Percentiles rank a stretch among this genome's conserved stretches.
Evolutionary conservation across 2,888 invertebrate species (phyloP).

Genomic region (Noctuana brunneofusca): DNA sequence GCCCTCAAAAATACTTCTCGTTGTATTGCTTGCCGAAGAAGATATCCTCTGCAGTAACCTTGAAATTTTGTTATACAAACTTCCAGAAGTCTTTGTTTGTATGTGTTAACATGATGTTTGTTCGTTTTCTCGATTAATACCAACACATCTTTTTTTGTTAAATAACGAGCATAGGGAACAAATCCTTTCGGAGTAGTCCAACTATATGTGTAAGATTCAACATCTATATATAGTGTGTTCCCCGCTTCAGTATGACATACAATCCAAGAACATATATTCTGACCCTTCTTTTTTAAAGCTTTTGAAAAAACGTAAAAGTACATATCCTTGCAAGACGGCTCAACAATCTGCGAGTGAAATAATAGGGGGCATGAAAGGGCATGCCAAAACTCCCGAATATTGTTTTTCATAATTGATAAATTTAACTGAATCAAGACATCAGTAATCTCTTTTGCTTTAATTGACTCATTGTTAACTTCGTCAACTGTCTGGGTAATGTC

Average conservation of each 20-base stretch:
- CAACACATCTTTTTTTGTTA: slow-evolving; percentile 71
- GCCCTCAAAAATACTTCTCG: slow-evolving; percentile 67
- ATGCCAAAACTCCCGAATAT: slow-evolving; percentile 65
- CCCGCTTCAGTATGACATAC: slow-evolving; percentile 77
- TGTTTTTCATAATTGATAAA: slow-evolving; percentile 68
- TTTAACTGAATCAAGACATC: slow-evolving; percentile 73
- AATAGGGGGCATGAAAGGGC: slow-evolving; percentile 60
- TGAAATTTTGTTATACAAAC: slow-evolving; percentile 81
- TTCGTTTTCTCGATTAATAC: slow-evolving; percentile 71
- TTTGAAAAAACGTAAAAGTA: slow-evolving; percentile 78
- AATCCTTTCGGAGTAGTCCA: slow-evolving; percentile 81
- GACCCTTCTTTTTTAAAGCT: slow-evolving; percentile 69
- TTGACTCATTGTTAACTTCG: slow-evolving; percentile 75
- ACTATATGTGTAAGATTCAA: slow-evolving; percentile 75
- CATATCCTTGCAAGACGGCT: slow-evolving; percentile 65
- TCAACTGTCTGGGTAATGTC: slow-evolving; percentile 78
- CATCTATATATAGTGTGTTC: slow-evolving; percentile 78
- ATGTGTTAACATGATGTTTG: slow-evolving; percentile 69
- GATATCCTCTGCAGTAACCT: slow-evolving; percentile 83
- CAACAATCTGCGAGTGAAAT: slow-evolving; percentile 52
- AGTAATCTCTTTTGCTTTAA: slow-evolving; percentile 73
- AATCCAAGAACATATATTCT: slow-evolving; percentile 77
- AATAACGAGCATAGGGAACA: slow-evolving; percentile 73
- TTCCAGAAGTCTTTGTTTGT: slow-evolving; percentile 66
- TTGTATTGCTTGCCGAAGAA: slow-evolving; percentile 76